Evolutionary conservation across 92 coral and sea anemone genomes (phyloP), one percentile per base, ranked within the genome.

Genomic region (Meandrina meandrites): DNA sequence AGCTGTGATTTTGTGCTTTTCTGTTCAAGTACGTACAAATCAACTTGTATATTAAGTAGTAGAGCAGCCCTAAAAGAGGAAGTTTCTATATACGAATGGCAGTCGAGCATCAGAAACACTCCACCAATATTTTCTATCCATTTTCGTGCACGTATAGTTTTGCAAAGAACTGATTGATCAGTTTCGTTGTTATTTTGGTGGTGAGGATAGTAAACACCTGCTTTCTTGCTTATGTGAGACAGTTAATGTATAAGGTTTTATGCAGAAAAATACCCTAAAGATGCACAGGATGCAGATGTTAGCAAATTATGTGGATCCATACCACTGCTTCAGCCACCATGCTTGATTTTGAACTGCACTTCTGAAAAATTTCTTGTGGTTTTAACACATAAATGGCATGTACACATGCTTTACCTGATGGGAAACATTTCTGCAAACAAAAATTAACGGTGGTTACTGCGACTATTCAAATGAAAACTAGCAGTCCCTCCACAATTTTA

Each of bases 351-450:
- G 68, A 60, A 22, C 92, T 72, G 45, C 92, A 92, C 79, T 94
- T 97, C 88, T 97, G 99, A 28, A 97, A 79, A 83, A 97, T 86
- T 14, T 98, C 99, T 88, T 97, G 99, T 0, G 99, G 99, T 86
- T 94, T 97, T 82, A 97, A 71, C 62, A 97, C 92, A 81, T 91
- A 97, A 48, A 93, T 94, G 84, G 21, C 48, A 73, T 73, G 35
- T 34, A 90, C 90, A 87, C 89, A 87, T 79, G 92, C 87, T 79
- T 93, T 87, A n/a, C n/a, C n/a, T 24, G 92, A 88, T 31, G 97
- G 90, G 76, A 97, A 97, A 31, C 90, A 90, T 76, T 88, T 95
- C 99, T 97, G 48, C 10, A 36, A 73, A 6, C 3, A 66, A 66
- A 66, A 66, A 62, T 58, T 0, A 19, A n/a, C n/a, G n/a, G n/a